Base-by-base conservation (phyloP, 2,888 invertebrate genomes). In the Hydropsyche betteni region DNA sequence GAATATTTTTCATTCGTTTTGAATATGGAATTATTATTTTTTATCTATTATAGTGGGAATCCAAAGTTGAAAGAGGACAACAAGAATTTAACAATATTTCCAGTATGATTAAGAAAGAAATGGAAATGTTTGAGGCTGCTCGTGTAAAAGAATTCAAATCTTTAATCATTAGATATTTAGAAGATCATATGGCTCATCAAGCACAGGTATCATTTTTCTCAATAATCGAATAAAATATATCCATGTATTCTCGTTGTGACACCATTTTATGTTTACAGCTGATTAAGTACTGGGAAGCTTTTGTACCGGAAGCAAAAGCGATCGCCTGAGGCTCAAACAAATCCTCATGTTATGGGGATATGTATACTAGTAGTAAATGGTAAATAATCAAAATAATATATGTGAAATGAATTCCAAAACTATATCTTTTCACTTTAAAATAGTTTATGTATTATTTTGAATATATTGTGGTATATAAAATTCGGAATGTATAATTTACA, bases 51-150 rank as follows among this genome's bases (percentile, higher is more conserved):
- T 82, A 96, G 93, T 97, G 97, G 97, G 97, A 98, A 84, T 89
- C 94, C 0, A 97, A 97, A 86, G 97, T 98, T n/a, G 97, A 98
- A 82, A 91, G 97, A 79, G 95, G 97, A 0, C 96, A 98, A 84
- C 94, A 96, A 81, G 98, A 97, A 83, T 99, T 99, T 85, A 96
- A 98, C 84, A 93, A 93, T 82, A 98, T 98, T 83, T 98, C 96
- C 1, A 92, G 92, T 80, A 95, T 95, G 86, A 97, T 99, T 80
- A 95, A 97, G 83, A 94, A 94, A 80, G 98, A 99, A 86, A 90
- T 98, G 85, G 96, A 96, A 81, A 89, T 95, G 73, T 98, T 97
- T 87, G 98, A 98, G 84, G 90, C 93, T 79, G 90, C 92, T 80
- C 90, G 98, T 80, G 92, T 97, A 64, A 89, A 91, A 77, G 99